Base-by-base conservation (phyloP, 2,797 vertebrate genomes). In the Calcarius lapponicus region DNA sequence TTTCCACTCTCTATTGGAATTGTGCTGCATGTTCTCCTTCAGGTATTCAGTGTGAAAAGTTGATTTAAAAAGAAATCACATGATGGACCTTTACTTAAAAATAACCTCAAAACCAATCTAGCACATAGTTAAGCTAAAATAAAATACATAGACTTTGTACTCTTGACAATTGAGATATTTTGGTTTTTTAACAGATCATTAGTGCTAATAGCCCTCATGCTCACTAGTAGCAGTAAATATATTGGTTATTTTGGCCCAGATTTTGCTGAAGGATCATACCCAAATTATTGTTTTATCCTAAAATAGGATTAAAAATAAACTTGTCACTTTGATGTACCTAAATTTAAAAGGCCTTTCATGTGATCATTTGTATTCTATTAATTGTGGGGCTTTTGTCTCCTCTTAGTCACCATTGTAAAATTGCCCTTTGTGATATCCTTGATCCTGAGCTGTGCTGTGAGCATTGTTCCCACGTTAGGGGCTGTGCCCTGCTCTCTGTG, bases 21-120 rank as follows among this genome's bases (percentile, higher is more conserved):
- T 84, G 95, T 98, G 88, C 97, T 98, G 98, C 98, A 98, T 98
- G 97, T 96, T 96, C 88, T 98, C 78, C 97, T 92, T 97, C 95
- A 98, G 98, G 97, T 98, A 98, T 96, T 96, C 90, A 62, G 80
- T 5, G 70, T 90, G 83, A 91, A 83, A 92, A 92, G 32, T 73
- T 93, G 75, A 87, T 92, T 84, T 88, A 28, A 85, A 91, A 71
- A 82, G 89, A 95, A 94, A 96, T 97, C 97, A 97, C 97, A 96
- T 97, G 94, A 94, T 91, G 70, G 97, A 95, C 94, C 92, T 97
- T 94, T 96, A 60, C 67, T 93, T 95, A 88, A 75, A 81, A 75
- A 78, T 32, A 50, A 34, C 36, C 38, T 84, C 31, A 47, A 90
- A 54, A 43, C 31, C 15, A 36, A 42, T 42, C 7, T 50, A 80